Evolutionary conservation across 1,140 invertebrate species (phyloP), one percentile per base, ranked within the genome.

Genomic region (Archegozetes longisetosus): DNA sequence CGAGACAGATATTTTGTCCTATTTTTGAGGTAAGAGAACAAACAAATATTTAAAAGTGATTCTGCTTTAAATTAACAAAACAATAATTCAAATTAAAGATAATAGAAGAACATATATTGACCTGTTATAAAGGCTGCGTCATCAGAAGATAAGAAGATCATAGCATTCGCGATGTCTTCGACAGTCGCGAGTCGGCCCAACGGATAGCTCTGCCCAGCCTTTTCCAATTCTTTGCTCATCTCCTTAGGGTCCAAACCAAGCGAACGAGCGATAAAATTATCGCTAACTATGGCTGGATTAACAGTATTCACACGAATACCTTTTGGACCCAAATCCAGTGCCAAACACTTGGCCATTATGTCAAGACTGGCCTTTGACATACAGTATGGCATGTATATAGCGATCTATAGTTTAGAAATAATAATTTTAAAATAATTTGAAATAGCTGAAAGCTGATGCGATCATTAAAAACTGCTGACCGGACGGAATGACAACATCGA

Each of bases 121-220:
- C 87, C 88, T 49, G 87, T 90, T 13, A 85, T 85, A 66, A 86
- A 89, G 61, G 79, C 83, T 14, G 87, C 78, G 62, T 79, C 76
- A 52, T 84, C 80, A 49, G 84, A 87, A 0, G 87, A 88, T 26
- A 92, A 70, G 71, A 88, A 91, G n/a, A 82, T 82, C 65, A 91
- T 88, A 0, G 83, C 74, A 29, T 78, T 76, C 0, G 88, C 86
- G 1, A 90, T 84, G 74, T 92, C 88, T 1, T 79, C 24, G 20
- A 55, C 6, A 9, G 9, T 23, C 13, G 53, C 53, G 20, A 55
- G 24, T 12, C 53, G 6, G 4, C 53, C 24, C 53, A 55, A 9
- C 6, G 24, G 24, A 55, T 48, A 47, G 12, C 9, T 29, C 32
- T 55, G 13, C 13, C 24, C 53, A 6, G 6, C 24, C 32, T 55